Conservation (phyloP, 2,113 vertebrate genomes). For the Phaethornis superciliosus region DNA sequence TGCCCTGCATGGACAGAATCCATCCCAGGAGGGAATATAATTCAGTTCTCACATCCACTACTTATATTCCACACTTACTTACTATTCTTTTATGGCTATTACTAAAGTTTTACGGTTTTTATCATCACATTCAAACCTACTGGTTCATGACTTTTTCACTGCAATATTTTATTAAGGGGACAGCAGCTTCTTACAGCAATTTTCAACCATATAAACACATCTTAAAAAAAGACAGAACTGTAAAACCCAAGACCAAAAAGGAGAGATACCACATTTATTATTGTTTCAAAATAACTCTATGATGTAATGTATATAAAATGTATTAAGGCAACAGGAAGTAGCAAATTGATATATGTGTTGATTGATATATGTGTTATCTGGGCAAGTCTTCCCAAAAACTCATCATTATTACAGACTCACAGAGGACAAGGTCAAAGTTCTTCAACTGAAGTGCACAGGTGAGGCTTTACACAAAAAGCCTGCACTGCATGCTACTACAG, state of each 20-base stretch:
- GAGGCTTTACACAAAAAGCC: background rate
- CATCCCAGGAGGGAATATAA: background rate
- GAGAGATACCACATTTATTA: constrained; percentile 5
- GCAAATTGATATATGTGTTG: background rate
- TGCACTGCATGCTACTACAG: background rate
- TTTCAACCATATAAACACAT: constrained; percentile 46
- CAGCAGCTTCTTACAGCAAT: constrained; percentile 12
- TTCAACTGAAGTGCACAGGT: background rate
- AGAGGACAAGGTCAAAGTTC: background rate
- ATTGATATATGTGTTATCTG: background rate
- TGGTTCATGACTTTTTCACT: constrained; percentile 52
- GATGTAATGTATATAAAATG: constrained; percentile 14
- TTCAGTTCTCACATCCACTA: background rate
- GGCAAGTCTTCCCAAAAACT: background rate
- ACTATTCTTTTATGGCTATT: background rate
- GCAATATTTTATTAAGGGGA: constrained; percentile 24
- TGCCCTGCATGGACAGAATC: background rate
- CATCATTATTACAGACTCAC: background rate
- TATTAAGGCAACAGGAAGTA: background rate
- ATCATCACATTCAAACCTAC: constrained; percentile 34
- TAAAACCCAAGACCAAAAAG: background rate
- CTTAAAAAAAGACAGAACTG: background rate
- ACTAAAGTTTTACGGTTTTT: constrained; percentile 14
- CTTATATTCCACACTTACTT: background rate
- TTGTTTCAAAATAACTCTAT: constrained; percentile 12